Evolutionary conservation across 2,888 invertebrate species (phyloP), one percentile per base, ranked within the genome.

Genomic region (Frankliniella intonsa): DNA sequence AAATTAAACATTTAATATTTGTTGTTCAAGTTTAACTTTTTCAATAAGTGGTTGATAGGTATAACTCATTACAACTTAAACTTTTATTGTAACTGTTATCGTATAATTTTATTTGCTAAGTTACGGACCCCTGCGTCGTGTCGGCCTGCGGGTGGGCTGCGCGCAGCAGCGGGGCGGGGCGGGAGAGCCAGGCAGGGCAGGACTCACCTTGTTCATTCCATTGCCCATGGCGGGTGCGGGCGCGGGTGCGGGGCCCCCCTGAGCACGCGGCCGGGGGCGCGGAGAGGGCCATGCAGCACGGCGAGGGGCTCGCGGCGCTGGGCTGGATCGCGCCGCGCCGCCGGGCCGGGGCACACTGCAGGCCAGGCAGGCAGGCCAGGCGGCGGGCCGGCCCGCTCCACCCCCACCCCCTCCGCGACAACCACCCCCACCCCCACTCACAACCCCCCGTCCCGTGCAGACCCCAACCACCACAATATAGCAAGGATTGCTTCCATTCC

Each of bases 141-240:
- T n/a, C n/a, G n/a, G n/a, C n/a, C n/a, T n/a, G n/a, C n/a, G n/a
- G n/a, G n/a, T n/a, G n/a, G n/a, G n/a, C n/a, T n/a, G n/a, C n/a
- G n/a, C n/a, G n/a, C n/a, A n/a, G n/a, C n/a, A n/a, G n/a, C n/a
- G n/a, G n/a, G n/a, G n/a, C n/a, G n/a, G n/a, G n/a, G n/a, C n/a
- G n/a, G n/a, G n/a, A n/a, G n/a, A n/a, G n/a, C n/a, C n/a, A n/a
- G n/a, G 79, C 79, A 9, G 27, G 9, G 79, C 79, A 2, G 80
- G n/a, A 62, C 81, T 85, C 89, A 94, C 95, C 94, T 94, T 95
- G 89, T 95, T 95, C 95, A 95, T 95, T 89, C 95, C 95, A 93
- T 95, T 95, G 89, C 95, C 95, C 95, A 95, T 92, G 88, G 87
- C 89, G 88, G 88, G 85, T 87, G 88, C 85, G 84, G 84, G 84